Base-by-base conservation (phyloP, 2,113 vertebrate genomes). In the Madoqua kirkii region DNA sequence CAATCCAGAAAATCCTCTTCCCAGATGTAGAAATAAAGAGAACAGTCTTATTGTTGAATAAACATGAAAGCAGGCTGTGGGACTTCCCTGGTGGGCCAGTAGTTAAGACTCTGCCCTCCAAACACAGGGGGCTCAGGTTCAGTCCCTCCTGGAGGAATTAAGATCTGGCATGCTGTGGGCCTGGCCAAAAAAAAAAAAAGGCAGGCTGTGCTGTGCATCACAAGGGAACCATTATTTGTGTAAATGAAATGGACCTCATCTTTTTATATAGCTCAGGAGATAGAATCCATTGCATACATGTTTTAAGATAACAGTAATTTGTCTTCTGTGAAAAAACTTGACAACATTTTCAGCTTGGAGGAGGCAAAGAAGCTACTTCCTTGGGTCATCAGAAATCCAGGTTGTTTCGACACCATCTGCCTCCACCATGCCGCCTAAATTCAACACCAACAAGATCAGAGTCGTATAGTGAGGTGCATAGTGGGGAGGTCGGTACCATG, bases 321-420 rank as follows among this genome's bases (percentile, higher is more conserved):
- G 11, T 57, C 33, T 83, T 43, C 4, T 16, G 33, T 50, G 23
- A 84, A 54, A 79, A 16, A 27, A 79, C 36, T 67, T 23, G 57
- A 16, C 45, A 79, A 13, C 67, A 40, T 74, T 83, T 83, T 54
- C 1, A 7, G 33, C 79, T 83, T n/a, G 15, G 19, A 83, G 79
- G 79, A 83, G 79, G 12, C 79, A 52, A 82, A 78, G 25, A 27
- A 40, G 17, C 25, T 40, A 5, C 8, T 55, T 33, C 43, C 19
- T 84, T 10, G 19, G 1, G 25, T 45, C 3, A 6, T 90, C 55
- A 19, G 1, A 4, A 40, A 43, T 87, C 48, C 5, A 0, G n/a
- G 13, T 62, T 64, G 33, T 54, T 62, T n/a, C 2, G 10, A 79
- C 57, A 64, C 14, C 57, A 52, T 48, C 48, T 9, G 14, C n/a